These are phyloP conservation scores for Himalopsyche anomala DNA, from an alignment of 2,888 invertebrate species.

Conservation along the genomic window DNA sequence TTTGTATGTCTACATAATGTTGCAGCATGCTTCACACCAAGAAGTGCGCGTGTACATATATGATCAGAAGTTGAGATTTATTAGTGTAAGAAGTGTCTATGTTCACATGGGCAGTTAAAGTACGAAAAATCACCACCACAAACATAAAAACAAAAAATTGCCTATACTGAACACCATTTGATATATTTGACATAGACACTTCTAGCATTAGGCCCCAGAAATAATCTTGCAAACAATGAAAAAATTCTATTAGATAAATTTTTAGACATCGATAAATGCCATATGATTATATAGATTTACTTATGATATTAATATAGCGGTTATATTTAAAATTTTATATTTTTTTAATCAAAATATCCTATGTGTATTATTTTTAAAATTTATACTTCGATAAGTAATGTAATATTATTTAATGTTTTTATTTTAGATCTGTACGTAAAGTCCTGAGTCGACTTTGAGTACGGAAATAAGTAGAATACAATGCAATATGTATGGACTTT, in stretches of 20 bases:
- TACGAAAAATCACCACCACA: no score
- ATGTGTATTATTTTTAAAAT: constrained; percentile 31
- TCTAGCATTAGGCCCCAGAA: no score
- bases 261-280: constrained; percentile 44
- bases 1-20: no score
- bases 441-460: neutral
- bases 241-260: constrained; percentile 9
- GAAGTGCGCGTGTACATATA: no score
- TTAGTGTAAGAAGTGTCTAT: no score
- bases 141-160: no score
- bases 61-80: no score
- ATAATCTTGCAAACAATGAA: constrained; percentile 17
- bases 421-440: constrained; percentile 28
- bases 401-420: neutral
- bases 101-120: no score
- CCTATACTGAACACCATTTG: no score
- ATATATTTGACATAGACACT: no score
- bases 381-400: constrained; percentile 23
- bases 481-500: neutral
- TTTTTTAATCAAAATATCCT: constrained; percentile 39
- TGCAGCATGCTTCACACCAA: no score
- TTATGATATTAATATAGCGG: constrained; percentile 18
- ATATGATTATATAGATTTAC: constrained; percentile 44
- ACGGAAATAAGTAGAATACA: neutral
- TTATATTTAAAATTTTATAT: constrained; percentile 32